phyloP scores from a whole-genome alignment of 2,797 vertebrate genomes.

The Orientallactaga sibirica region DNA sequence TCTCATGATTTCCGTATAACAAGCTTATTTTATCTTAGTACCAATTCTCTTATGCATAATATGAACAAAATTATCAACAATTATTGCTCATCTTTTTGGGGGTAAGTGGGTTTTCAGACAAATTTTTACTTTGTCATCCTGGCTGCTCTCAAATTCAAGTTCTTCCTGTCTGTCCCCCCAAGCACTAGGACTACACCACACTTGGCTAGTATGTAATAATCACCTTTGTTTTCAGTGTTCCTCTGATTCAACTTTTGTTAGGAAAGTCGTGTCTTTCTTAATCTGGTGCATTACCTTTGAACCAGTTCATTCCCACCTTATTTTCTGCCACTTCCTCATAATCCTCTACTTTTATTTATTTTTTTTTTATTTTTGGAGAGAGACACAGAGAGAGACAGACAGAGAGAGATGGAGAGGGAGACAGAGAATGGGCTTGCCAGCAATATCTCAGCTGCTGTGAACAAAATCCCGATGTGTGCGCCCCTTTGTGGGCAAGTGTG shows the following conservation, averaged over 20 bases:
- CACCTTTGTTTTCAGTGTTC: neutral
- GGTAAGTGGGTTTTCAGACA: neutral
- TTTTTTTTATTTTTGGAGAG: too few species aligned
- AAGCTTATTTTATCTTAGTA: neutral
- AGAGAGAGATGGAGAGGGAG: too few species aligned
- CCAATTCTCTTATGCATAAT: neutral
- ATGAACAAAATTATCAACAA: neutral
- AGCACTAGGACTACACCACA: too few species aligned
- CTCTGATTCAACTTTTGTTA: neutral
- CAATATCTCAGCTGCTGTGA: too few species aligned
- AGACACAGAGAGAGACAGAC: too few species aligned
- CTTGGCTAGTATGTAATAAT: neutral
- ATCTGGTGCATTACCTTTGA: neutral
- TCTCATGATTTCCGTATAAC: neutral
- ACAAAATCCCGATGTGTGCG: too few species aligned
- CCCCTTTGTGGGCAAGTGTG: too few species aligned
- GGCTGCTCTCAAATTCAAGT: neutral
- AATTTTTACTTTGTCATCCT: neutral
- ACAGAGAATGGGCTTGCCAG: too few species aligned
- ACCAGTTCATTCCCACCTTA: neutral
- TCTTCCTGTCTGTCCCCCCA: neutral
- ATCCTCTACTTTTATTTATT: neutral
- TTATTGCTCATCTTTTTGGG: neutral
- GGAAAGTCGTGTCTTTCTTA: neutral
- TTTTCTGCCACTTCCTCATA: neutral